Evolutionary conservation across 2,888 invertebrate species (phyloP), one percentile per base, ranked within the genome.

Genomic region (Epicampocera succincta): DNA sequence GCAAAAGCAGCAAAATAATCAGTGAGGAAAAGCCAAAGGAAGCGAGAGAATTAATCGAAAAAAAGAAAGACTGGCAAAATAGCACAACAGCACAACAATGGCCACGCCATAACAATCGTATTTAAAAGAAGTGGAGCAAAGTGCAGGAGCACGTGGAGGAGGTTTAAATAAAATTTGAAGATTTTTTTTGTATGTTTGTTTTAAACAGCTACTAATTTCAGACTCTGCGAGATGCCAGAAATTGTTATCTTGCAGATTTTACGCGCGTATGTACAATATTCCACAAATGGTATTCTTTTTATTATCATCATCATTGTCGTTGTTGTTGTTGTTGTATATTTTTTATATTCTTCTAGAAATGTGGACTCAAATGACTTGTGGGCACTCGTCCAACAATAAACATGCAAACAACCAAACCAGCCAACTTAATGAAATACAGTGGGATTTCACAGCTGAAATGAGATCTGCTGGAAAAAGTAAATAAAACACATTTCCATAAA

Each of bases 361-460:
- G 33, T 52, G 21, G 42, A 42, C 12, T 72, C 15, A 60, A 72
- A 66, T 78, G 60, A 74, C 69, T 79, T 77, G 63, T 82, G 82
- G 72, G 78, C 82, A 78, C 74, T 82, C 58, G 69, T 78, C 78
- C 78, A 82, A 82, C 54, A 74, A 44, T 65, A 60, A 66, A 60
- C 58, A 74, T 58, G 56, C 29, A n/a, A 33, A 25, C 12, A 72
- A 12, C n/a, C 6, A 40, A 48, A 52, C 1, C 52, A 52, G 3
- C 40, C n/a, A 60, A 29, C 3, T 17, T 15, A 21, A 56, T 19
- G 17, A 12, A 25, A 15, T 46, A 48, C 33, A 46, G 25, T 65
- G 48, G 15, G 6, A 3, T 11, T 65, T 65, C 13, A 46, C 38
- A 15, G 15, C 38, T 54, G 25, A 63, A 46, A 33, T 21, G 38